Conservation (phyloP, 2,113 vertebrate species). For the Nansenia antarctica region DNA sequence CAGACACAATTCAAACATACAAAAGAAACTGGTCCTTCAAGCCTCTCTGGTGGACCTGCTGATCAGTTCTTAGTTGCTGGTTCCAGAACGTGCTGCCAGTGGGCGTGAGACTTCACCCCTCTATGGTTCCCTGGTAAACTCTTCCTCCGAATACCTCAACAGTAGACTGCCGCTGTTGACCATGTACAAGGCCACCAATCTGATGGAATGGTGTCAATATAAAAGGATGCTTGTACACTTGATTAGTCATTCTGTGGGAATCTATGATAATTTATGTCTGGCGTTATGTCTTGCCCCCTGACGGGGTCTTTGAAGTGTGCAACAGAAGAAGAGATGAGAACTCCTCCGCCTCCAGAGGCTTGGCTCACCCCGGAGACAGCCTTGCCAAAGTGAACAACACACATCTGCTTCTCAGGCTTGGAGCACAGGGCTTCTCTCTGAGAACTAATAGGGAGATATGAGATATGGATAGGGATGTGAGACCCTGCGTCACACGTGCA, state of each 20-base stretch:
- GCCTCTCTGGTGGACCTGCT: no score
- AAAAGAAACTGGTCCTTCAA: no score
- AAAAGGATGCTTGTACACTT: constrained; percentile 9
- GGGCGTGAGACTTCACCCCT: no score
- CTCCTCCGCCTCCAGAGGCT: constrained; percentile 4
- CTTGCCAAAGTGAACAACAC: constrained; percentile 1
- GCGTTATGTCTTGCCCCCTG: constrained; percentile 6
- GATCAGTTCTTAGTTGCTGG: no score
- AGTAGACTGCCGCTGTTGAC: no score
- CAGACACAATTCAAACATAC: no score
- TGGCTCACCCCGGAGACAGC: not conserved
- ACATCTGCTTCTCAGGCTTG: constrained; percentile 1
- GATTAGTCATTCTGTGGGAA: constrained; percentile 11
- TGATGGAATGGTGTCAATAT: constrained; percentile 4
- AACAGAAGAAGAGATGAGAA: constrained; percentile 18
- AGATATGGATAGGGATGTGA: not conserved
- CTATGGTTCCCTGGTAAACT: no score
- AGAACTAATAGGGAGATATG: no score
- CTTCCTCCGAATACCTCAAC: no score
- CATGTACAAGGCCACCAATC: no score
- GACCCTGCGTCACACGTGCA: not conserved
- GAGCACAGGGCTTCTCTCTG: no score
- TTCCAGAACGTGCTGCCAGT: no score
- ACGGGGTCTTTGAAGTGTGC: constrained; percentile 16
- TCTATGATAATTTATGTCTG: constrained; percentile 10